Evolutionary conservation across 2,113 vertebrate genomes (phyloP).

Genomic region (Mustela nigripes): DNA sequence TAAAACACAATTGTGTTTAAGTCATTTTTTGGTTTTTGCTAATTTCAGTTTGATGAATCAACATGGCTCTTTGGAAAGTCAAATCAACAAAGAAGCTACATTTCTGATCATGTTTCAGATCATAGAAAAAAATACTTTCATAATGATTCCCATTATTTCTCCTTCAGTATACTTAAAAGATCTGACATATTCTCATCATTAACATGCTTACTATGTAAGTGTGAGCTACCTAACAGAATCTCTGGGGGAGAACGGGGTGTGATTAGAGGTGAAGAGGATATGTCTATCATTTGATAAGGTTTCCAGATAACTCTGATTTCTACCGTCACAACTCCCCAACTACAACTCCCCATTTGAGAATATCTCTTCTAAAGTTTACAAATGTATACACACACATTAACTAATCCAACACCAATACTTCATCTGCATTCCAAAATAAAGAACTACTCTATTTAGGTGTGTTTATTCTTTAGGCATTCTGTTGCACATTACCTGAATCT

Average conservation of each 20-base stretch:
- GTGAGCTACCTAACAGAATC: not conserved
- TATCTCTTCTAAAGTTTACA: not conserved
- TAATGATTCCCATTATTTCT: not conserved
- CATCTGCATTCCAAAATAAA: conserved; percentile 12
- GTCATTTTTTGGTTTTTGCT: conserved; percentile 16
- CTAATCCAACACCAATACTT: not conserved
- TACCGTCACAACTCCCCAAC: not conserved
- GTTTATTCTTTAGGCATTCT: not conserved
- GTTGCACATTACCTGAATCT: conserved; percentile 10
- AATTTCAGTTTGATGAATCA: conserved; percentile 30
- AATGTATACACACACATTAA: not conserved
- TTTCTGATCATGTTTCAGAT: conserved; percentile 25
- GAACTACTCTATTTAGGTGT: not conserved
- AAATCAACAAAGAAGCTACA: not conserved
- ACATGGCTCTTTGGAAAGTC: not conserved
- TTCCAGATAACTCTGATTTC: not conserved
- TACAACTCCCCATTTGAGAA: not conserved
- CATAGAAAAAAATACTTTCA: not conserved
- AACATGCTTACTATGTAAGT: not conserved
- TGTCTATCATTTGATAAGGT: not conserved
- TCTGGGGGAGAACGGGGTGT: not conserved
- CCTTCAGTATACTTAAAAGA: not conserved
- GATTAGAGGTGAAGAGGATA: not conserved
- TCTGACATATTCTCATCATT: not conserved
- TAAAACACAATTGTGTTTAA: conserved; percentile 27